A percentile compares a stretch with the other conserved stretches of the same genome.
Evolutionary conservation across 1,140 invertebrate genomes (phyloP).

Genomic region (Neotoxoptera formosana): DNA sequence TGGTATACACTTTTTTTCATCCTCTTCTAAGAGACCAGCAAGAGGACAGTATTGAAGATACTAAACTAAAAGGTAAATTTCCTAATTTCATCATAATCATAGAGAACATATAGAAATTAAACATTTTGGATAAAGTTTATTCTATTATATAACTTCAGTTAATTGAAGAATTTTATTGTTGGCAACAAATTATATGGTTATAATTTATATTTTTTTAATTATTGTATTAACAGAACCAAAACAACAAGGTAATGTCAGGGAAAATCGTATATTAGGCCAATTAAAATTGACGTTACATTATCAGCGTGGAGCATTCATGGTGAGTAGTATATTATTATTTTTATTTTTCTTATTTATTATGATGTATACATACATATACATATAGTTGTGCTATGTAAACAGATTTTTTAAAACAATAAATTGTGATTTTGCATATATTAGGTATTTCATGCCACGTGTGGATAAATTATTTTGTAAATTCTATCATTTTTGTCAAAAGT

Average conservation of each 20-base stretch:
- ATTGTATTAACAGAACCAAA: slow-evolving; percentile 34
- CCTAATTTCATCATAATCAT: background rate
- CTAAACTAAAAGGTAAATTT: slow-evolving; percentile 65
- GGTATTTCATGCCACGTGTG: background rate
- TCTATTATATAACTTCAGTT: background rate
- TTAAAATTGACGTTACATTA: slow-evolving; percentile 87
- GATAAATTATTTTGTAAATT: background rate
- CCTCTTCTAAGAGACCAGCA: slow-evolving; percentile 90
- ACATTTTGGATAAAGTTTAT: background rate
- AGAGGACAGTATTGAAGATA: slow-evolving; percentile 73
- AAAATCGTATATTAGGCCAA: slow-evolving; percentile 67
- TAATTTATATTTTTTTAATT: background rate
- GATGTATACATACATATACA: too few relatives aligned
- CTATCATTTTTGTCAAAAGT: background rate
- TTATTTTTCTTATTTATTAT: too few relatives aligned
- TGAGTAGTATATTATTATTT: slow-evolving; percentile 55
- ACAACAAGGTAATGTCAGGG: slow-evolving; percentile 27
- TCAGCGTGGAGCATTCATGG: slow-evolving; percentile 76
- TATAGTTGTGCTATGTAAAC: background rate
- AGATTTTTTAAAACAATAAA: background rate
- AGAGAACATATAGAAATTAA: background rate
- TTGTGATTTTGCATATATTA: background rate
- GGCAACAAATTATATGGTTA: background rate
- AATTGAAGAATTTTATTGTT: background rate
- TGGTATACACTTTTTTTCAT: slow-evolving; percentile 98